Percentiles rank a stretch among this genome's conserved stretches.
Conservation (phyloP, 1,140 invertebrate genomes). For the Campodea augens region DNA sequence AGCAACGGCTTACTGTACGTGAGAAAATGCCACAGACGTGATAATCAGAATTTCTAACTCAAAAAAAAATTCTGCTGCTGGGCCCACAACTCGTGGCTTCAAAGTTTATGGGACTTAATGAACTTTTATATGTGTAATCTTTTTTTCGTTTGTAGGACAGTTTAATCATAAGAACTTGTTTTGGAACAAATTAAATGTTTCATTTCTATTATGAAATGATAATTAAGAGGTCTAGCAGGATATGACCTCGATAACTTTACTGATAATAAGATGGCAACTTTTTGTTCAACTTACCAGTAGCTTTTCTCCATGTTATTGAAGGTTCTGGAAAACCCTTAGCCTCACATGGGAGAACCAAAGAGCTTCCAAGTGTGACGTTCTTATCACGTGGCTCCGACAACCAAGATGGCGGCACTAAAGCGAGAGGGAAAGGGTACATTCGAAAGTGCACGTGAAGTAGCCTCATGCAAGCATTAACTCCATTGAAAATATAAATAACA, state of each 20-base stretch:
- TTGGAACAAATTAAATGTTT: no score
- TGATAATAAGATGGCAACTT: not conserved
- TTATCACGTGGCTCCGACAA: slow-evolving; percentile 30
- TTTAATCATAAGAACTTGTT: no score
- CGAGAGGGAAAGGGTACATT: slow-evolving; percentile 8
- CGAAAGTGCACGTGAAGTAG: not conserved
- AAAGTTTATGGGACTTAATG: no score
- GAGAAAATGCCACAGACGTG: no score
- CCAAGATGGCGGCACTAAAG: slow-evolving; percentile 36
- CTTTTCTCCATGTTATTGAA: slow-evolving; percentile 28
- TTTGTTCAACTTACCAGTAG: slow-evolving; percentile 12
- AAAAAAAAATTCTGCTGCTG: no score
- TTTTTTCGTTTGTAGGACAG: no score
- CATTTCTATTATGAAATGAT: no score
- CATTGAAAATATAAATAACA: not conserved
- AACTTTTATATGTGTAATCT: no score
- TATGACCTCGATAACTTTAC: not conserved
- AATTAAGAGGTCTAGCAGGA: no score
- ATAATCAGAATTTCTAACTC: no score
- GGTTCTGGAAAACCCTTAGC: slow-evolving; percentile 27
- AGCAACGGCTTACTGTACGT: no score
- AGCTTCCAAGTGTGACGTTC: slow-evolving; percentile 24
- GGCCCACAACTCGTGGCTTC: no score
- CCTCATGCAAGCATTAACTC: not conserved
- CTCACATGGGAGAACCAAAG: slow-evolving; percentile 26